Base-by-base conservation (phyloP, 2,888 invertebrate genomes). In the Eumacrocentrus americanus region DNA sequence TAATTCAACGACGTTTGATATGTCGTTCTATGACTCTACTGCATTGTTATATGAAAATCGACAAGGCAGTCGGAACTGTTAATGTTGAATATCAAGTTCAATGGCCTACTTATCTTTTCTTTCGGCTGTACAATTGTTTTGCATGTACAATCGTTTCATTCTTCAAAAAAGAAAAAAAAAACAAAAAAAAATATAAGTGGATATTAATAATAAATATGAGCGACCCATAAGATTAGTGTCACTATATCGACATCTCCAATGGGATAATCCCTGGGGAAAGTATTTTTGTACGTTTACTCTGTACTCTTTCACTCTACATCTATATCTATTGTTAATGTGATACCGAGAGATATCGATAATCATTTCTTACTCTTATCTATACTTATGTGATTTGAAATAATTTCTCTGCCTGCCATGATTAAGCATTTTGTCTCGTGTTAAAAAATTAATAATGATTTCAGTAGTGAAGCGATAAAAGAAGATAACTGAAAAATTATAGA, bases 261-360 rank as follows among this genome's bases (percentile, higher is more conserved):
- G 42, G 40, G 61, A 35, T 20, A 55, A 60, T 58, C 42, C 69
- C 72, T 68, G 72, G 69, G 73, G 69, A 71, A 75, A 76, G 73
- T 77, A 77, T 77, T 77, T 77, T 78, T 78, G 77, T 77, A 77
- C 72, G 73, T 77, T 74, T 67, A 77, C 70, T 76, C 75, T 74
- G 70, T 74, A 77, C 72, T 64, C 71, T 67, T 73, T 75, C 70
- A 47, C 48, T 23, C 48, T 53, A 67, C 7, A 34, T 34, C n/a
- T 72, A 70, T 70, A 73, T 75, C 69, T 74, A 75, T 69, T 72
- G 71, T 76, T 75, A 76, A 75, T 76, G 76, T 75, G 76, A 76
- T 74, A 76, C 68, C 68, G 70, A 70, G 57, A 48, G 58, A 50
- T 58, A 61, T 50, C 38, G 60, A 61, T 63, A 65, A 63, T 61